Base-by-base conservation (phyloP, 2,113 vertebrate genomes). In the Caranx melampygus region DNA sequence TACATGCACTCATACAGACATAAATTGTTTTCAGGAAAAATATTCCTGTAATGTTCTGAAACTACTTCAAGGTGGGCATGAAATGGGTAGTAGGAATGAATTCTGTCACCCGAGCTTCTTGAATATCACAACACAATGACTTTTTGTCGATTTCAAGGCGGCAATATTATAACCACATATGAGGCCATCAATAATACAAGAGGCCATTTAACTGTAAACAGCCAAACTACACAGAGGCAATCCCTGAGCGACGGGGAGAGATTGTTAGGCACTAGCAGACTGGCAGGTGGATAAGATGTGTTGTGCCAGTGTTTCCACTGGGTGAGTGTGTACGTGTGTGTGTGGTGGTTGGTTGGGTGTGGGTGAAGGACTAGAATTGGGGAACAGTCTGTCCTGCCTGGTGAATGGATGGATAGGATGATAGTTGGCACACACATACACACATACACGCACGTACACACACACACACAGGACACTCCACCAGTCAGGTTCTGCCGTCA, bases 401-500 rank as follows among this genome's bases (percentile, higher is more conserved):
- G 80, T 82, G 67, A 90, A 89, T 81, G 83, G 81, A 87, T 83
- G 86, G 87, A 79, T 89, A 70, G 55, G 90, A 82, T 71, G 80
- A 78, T 66, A 83, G 77, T 84, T 86, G 78, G 75, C 86, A 71
- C 51, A 79, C 60, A 84, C 77, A 65, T 33, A 68, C 64, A 75
- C 74, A 85, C 74, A 85, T 54, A 71, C 55, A 61, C 54, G 79
- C 69, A 71, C 62, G 82, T 65, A 81, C 57, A 31, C 47, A 79
- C 77, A 85, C 44, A 78, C 81, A 80, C 78, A 88, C 82, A 91
- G 81, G 83, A 86, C 83, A 88, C 88, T 92, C 90, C 77, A 91
- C 90, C 90, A 95, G 94, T 94, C 94, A 94, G 94, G 94, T 94
- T 94, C 93, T 94, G 94, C 90, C 91, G 89, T 95, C 95, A 94